Conservation (phyloP, 2,113 vertebrate species). For the Pteronura brasiliensis region DNA sequence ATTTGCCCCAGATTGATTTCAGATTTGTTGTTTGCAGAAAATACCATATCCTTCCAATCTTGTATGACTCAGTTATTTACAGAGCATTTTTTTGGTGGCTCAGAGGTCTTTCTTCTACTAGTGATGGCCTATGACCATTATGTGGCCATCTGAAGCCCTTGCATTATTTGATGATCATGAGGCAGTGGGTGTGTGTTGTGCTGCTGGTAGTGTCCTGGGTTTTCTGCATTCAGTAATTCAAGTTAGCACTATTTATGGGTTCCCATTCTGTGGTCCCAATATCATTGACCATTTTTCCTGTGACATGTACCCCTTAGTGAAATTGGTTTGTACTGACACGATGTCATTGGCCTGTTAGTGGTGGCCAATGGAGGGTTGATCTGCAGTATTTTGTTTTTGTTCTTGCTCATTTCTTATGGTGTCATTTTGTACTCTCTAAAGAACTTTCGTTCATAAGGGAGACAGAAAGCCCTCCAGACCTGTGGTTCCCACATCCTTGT, state of each 20-base stretch:
- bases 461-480: constrained; percentile 58
- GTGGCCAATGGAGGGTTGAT: too few relatives aligned
- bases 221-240: constrained; percentile 62
- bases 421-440: constrained; percentile 43
- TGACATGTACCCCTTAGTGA: too few relatives aligned
- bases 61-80: too few relatives aligned
- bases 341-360: too few relatives aligned
- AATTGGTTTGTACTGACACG: too few relatives aligned
- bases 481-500: constrained; percentile 63
- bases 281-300: too few relatives aligned
- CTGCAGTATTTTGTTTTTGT: too few relatives aligned
- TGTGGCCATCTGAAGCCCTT: constrained; percentile 69
- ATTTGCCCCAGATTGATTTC: constrained; percentile 34
- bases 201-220: constrained; percentile 37
- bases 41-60: not conserved
- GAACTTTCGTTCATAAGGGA: not conserved
- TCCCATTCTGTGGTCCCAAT: too few relatives aligned
- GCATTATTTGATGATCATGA: constrained; percentile 50
- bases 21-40: constrained; percentile 10
- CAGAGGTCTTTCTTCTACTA: too few relatives aligned
- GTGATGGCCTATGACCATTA: constrained; percentile 63
- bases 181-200: not conserved
- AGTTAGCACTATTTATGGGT: not conserved
- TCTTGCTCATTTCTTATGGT: constrained; percentile 57
- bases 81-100: too few relatives aligned